Evolutionary conservation across 2,888 invertebrate genomes (phyloP).

Genomic region (Galerucella calmariensis): DNA sequence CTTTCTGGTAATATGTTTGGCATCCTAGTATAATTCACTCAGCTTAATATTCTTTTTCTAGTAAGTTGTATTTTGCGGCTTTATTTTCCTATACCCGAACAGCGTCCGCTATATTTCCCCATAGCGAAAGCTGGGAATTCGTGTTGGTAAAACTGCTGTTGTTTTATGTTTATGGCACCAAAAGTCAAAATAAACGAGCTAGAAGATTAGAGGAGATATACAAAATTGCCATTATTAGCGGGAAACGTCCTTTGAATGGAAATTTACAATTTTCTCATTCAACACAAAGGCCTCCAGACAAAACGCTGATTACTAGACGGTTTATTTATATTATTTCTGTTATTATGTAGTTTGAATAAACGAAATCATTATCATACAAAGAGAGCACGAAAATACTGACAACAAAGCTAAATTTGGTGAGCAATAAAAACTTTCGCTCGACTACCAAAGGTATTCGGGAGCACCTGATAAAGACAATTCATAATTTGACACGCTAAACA

Average conservation of each 20-base stretch:
- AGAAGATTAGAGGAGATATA: slow-evolving; percentile 46
- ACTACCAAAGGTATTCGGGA: no score
- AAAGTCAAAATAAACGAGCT: slow-evolving; percentile 44
- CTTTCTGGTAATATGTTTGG: no score
- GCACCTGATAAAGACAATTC: no score
- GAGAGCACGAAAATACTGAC: not conserved
- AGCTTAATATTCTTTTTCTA: not conserved
- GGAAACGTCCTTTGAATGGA: slow-evolving; percentile 42
- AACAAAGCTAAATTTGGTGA: not conserved
- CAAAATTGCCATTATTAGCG: slow-evolving; percentile 44
- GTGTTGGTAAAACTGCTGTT: slow-evolving; percentile 3
- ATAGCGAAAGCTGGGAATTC: slow-evolving; percentile 1
- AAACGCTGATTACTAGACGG: slow-evolving; percentile 11
- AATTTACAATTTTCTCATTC: slow-evolving; percentile 41
- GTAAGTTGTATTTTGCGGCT: not conserved
- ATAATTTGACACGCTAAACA: no score
- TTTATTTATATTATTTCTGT: not conserved
- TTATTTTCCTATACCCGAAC: not conserved
- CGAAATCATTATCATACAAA: not conserved
- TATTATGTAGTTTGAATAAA: not conserved
- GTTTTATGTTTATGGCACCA: slow-evolving; percentile 25
- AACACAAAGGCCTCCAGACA: slow-evolving; percentile 30
- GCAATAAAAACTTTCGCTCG: no score
- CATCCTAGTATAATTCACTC: no score
- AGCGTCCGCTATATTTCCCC: not conserved